A percentile compares a stretch with the other conserved stretches of the same genome.
phyloP scores from a whole-genome alignment of 2,113 vertebrate species.

The Microcebus tavaratra region DNA sequence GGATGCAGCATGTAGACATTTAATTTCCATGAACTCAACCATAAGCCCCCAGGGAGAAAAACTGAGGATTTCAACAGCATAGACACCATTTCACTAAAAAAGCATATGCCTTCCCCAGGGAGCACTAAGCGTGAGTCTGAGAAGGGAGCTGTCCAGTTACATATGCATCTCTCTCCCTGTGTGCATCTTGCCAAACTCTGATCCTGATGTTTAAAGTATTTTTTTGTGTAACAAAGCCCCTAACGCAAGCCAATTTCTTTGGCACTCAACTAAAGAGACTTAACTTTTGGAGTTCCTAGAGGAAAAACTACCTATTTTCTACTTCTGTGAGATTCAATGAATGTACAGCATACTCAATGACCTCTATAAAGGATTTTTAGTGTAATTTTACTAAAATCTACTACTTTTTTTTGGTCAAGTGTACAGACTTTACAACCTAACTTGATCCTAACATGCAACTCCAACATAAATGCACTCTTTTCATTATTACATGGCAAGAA shows the following conservation, averaged over 20 bases:
- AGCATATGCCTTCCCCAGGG: neutral
- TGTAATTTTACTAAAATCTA: neutral
- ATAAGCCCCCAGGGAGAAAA: neutral
- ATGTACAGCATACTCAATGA: neutral
- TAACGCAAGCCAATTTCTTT: neutral
- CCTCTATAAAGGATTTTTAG: neutral
- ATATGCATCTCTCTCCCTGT: neutral
- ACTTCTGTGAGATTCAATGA: neutral
- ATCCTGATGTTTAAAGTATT: neutral
- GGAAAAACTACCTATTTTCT: neutral
- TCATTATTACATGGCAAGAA: neutral
- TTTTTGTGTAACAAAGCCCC: constrained; percentile 14
- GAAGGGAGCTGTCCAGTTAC: constrained; percentile 32
- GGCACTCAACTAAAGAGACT: neutral
- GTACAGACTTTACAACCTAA: constrained; percentile 21
- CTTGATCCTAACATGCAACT: neutral
- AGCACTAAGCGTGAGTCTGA: neutral
- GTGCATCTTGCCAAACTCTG: constrained; percentile 15
- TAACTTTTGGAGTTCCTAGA: constrained; percentile 17
- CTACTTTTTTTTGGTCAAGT: neutral
- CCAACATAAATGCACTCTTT: neutral
- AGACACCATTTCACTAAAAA: neutral
- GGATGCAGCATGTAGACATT: neutral
- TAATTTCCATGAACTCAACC: constrained; percentile 17
- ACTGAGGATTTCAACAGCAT: neutral